Conservation (phyloP, 2,888 invertebrate species). For the Prosopocoilus inquinatus region DNA sequence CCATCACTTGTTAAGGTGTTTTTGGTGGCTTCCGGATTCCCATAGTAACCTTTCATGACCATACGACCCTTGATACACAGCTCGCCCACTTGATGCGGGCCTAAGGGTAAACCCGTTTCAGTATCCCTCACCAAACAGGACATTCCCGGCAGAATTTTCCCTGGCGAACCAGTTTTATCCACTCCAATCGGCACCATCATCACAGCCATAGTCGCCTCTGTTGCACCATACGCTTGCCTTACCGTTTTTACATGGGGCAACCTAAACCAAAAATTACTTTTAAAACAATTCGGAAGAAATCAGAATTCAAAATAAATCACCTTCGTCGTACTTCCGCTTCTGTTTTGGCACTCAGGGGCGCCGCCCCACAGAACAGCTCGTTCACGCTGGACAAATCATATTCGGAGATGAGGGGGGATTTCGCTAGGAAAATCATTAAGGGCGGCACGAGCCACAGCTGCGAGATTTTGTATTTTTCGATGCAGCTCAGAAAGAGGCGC, state of each 20-base stretch:
- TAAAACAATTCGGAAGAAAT: neutral
- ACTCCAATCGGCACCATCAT: conserved; percentile 42
- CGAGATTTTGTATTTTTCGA: conserved; percentile 55
- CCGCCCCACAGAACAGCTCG: conserved; percentile 50
- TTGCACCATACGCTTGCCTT: conserved; percentile 74
- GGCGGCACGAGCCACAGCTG: conserved; percentile 51
- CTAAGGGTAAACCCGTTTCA: conserved; percentile 60
- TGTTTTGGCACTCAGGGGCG: conserved; percentile 38
- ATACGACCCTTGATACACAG: conserved; percentile 76
- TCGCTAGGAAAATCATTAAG: conserved; percentile 53
- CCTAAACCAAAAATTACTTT: conserved; percentile 37
- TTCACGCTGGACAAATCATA: conserved; percentile 51
- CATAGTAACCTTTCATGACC: conserved; percentile 62
- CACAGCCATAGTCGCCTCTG: conserved; percentile 67
- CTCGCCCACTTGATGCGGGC: conserved; percentile 70
- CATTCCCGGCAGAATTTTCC: conserved; percentile 60
- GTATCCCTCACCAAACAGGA: conserved; percentile 63
- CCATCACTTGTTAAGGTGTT: conserved; percentile 69
- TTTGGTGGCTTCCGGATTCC: conserved; percentile 63
- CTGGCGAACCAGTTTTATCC: conserved; percentile 61
- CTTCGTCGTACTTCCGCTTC: conserved; percentile 12
- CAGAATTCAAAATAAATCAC: neutral
- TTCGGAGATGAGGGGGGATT: conserved; percentile 49
- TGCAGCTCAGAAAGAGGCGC: conserved; percentile 62
- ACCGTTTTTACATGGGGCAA: conserved; percentile 56